Base-by-base conservation (phyloP, 2,797 vertebrate species). In the Geotrypetes seraphini region DNA sequence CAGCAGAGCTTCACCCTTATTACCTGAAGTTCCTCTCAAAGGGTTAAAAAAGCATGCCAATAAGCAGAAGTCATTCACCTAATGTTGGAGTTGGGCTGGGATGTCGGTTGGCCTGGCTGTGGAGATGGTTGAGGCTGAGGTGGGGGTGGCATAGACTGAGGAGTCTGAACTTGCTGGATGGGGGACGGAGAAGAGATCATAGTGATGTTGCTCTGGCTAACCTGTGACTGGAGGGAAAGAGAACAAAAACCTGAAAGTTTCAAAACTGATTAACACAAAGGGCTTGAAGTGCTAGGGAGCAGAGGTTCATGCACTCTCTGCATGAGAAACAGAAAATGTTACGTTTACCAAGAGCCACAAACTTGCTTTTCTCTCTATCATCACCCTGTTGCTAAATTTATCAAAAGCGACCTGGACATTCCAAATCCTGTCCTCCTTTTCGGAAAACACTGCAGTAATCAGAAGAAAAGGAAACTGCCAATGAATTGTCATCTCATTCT, bases 131-230 rank as follows among this genome's bases (percentile, higher is more conserved):
- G 85, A 0, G 81, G 81, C 57, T 92, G 91, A 0, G 93, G 91
- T 0, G 94, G 95, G 0, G 92, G 95, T 0, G 89, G 90, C 95
- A 96, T 96, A 0, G 91, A 75, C 34, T 91, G 92, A 0, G 90
- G 88, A 0, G 90, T 89, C 54, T 83, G 86, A 10, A 83, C 89
- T 60, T 93, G 92, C 26, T 84, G 83, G 34, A 87, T 87, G 0
- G 91, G 91, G 9, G 95, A 97, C 0, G 93, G 89, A 1, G 92
- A 95, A 2, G 92, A 93, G 81, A 96, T 90, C 81, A 89, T 87
- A 12, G 66, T 73, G 53, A 81, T 79, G 49, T 48, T 75, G 53
- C 27, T 75, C 60, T 85, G 85, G 60, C 73, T 85, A 12, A 82
- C 84, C 90, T 93, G 68, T 6, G 62, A 51, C n/a, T n/a, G n/a